phyloP scores from a whole-genome alignment of 2,888 invertebrate species.

The Stenotaenia linearis region DNA sequence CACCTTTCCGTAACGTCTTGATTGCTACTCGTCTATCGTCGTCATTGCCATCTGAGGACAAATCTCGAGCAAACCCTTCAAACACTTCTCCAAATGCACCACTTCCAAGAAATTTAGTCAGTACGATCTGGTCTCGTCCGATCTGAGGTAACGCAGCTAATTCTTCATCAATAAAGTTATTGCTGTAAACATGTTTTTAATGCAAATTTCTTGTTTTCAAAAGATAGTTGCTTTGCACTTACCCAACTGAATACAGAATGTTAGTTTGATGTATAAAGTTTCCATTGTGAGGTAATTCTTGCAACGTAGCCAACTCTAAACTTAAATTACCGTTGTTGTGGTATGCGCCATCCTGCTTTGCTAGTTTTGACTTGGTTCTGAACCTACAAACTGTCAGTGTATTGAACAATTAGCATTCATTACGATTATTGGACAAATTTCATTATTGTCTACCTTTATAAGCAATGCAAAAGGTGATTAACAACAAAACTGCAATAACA shows the following conservation, averaged over 20 bases:
- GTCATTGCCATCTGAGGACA: conserved; percentile 55
- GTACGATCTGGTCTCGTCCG: conserved; percentile 73
- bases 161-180: conserved; percentile 64
- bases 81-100: conserved; percentile 98
- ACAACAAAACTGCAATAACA: conserved; percentile 33
- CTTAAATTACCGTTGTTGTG: conserved; percentile 55
- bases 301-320: conserved; percentile 76
- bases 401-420: conserved; percentile 49
- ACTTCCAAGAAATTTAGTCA: conserved; percentile 83
- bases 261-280: conserved; percentile 76
- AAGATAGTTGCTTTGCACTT: not conserved
- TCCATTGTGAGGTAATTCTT: conserved; percentile 68
- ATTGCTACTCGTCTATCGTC: conserved; percentile 72
- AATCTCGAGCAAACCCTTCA: conserved; percentile 75
- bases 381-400: not conserved
- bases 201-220: not conserved
- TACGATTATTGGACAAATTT: conserved; percentile 35
- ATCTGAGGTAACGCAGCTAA: conserved; percentile 78
- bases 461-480: conserved; percentile 49
- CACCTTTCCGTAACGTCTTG: conserved; percentile 88
- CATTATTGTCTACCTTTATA: conserved; percentile 52
- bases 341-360: conserved; percentile 52
- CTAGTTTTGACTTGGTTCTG: conserved; percentile 60
- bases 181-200: conserved; percentile 39
- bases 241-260: conserved; percentile 63